Evolutionary conservation across 2,888 invertebrate species (phyloP).

Genomic region (Orthosia incerta): DNA sequence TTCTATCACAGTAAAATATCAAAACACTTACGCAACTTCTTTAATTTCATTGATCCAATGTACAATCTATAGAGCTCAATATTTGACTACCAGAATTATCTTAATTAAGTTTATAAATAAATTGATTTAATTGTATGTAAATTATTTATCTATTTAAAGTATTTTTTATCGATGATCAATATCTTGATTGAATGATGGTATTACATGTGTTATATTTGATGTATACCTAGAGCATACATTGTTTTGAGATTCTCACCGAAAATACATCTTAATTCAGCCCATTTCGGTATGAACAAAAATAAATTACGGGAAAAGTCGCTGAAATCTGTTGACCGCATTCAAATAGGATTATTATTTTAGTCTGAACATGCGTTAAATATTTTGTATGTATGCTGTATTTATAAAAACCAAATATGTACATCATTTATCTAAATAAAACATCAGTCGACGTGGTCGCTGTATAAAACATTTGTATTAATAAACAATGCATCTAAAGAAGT

Average conservation of each 20-base stretch:
- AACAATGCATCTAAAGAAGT: constrained; percentile 61
- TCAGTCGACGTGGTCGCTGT: constrained; percentile 52
- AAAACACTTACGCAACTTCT: constrained; percentile 74
- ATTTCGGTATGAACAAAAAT: neutral
- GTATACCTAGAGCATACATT: constrained; percentile 40
- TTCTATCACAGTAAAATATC: constrained; percentile 90
- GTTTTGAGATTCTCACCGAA: constrained; percentile 77
- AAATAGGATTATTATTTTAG: neutral
- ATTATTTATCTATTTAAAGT: constrained; percentile 7
- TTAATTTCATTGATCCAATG: constrained; percentile 54
- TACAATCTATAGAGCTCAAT: constrained; percentile 23
- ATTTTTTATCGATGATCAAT: constrained; percentile 21
- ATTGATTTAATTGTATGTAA: constrained; percentile 26
- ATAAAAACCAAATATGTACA: constrained; percentile 39
- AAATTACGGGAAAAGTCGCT: neutral
- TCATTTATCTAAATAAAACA: constrained; percentile 46
- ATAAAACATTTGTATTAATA: constrained; percentile 54
- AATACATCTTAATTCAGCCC: constrained; percentile 49
- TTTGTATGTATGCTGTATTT: constrained; percentile 22
- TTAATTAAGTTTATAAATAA: constrained; percentile 7
- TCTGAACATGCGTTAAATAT: constrained; percentile 6
- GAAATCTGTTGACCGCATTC: neutral
- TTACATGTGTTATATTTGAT: constrained; percentile 14
- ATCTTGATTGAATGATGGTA: constrained; percentile 79
- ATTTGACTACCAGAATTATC: constrained; percentile 27